Evolutionary conservation across 53 echinoderm and acorn worm genomes (phyloP).

Genomic region (Holothuria leucospilota): DNA sequence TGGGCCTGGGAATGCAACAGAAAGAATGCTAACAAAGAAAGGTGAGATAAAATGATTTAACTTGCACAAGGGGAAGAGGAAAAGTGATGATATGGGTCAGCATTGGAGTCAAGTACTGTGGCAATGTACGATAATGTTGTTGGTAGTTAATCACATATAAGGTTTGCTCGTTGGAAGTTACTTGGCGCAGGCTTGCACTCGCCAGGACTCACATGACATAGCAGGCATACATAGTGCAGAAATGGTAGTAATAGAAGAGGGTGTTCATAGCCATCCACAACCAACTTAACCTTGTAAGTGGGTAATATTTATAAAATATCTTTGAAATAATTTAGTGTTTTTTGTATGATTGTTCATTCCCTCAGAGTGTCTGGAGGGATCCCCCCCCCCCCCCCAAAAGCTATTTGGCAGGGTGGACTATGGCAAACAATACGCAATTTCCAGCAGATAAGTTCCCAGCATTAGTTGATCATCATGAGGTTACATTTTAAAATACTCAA

Average conservation of each 20-base stretch:
- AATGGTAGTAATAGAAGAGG: too few relatives aligned
- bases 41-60: slow-evolving; percentile 46
- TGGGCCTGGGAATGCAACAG: slow-evolving; percentile 98
- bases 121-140: too few relatives aligned
- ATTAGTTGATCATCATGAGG: slow-evolving; percentile 86
- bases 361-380: slow-evolving; percentile 77
- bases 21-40: slow-evolving; percentile 83
- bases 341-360: not conserved
- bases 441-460: slow-evolving; percentile 90
- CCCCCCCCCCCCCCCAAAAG: too few relatives aligned
- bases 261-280: too few relatives aligned
- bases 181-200: too few relatives aligned
- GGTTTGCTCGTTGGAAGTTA: too few relatives aligned
- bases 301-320: not conserved
- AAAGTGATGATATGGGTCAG: too few relatives aligned
- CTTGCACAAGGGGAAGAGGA: too few relatives aligned
- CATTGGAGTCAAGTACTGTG: too few relatives aligned
- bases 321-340: not conserved
- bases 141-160: too few relatives aligned
- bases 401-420: slow-evolving; percentile 95
- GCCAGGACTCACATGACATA: too few relatives aligned
- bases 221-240: too few relatives aligned
- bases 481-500: slow-evolving; percentile 90
- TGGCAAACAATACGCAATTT: slow-evolving; percentile 82
- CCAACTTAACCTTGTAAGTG: not conserved